Base-by-base conservation (phyloP, 2,797 vertebrate species). In the Muscicapa striata region DNA sequence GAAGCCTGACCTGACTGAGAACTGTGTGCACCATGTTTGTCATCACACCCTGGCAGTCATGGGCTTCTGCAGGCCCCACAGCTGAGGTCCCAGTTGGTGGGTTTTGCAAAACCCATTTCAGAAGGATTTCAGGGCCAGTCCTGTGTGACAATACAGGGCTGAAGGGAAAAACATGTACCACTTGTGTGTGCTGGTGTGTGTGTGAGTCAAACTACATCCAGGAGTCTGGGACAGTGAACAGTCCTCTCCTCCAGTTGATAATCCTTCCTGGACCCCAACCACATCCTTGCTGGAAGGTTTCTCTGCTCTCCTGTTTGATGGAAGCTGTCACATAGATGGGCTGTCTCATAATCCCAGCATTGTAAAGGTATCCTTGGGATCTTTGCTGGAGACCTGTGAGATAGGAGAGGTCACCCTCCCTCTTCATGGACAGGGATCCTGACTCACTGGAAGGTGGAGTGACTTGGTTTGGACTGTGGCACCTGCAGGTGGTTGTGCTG, bases 271-370 rank as follows among this genome's bases (percentile, higher is more conserved):
- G 55, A 66, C 12, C 64, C 34, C 8, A 20, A 32, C 8, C 14
- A 3, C 12, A 8, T 26, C 36, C 22, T 66, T 67, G n/a, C 46
- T 36, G n/a, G 58, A 14, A 12, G 29, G 52, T 27, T 69, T 83
- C 52, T 63, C 64, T 64, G 72, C 1, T 0, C 22, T 83, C n/a
- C 61, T 66, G 51, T 36, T 49, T 63, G 63, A 24, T 41, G 41
- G 73, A 82, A 64, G 15, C 58, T 62, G 29, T 40, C 72, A 38
- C 0, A 0, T 11, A 30, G 49, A 8, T 16, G 9, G 32, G 10
- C 3, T 30, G n/a, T 70, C 51, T 15, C 0, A 0, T 62, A 36
- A 76, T 51, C 0, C 0, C 30, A 41, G 54, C 4, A 0, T n/a
- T 67, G 52, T 62, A 34, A 57, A 64, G 52, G 27, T 26, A 32